phyloP scores from a whole-genome alignment of 2,113 vertebrate species.

The Etheostoma spectabile region DNA sequence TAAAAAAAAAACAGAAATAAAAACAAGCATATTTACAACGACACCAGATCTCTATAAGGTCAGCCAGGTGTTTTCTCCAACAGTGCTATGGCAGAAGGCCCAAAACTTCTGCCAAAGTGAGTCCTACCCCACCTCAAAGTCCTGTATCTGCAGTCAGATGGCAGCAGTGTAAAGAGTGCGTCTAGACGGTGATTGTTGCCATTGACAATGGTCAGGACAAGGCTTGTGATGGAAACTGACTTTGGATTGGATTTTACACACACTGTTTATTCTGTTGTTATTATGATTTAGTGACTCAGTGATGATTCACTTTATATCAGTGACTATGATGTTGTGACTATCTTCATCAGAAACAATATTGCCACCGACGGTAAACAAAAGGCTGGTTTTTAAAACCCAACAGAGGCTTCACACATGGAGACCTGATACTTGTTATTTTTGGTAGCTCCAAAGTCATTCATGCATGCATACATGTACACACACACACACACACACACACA shows the following conservation, averaged over 20 bases:
- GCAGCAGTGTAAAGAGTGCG: no score
- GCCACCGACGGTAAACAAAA: not conserved
- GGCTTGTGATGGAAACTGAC: no score
- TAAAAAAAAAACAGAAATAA: no score
- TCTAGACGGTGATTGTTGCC: no score
- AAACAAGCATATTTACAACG: no score
- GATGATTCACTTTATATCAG: not conserved
- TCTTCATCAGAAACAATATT: not conserved
- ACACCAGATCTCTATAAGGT: no score
- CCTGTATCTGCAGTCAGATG: no score
- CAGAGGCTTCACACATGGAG: not conserved
- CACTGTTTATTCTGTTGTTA: not conserved
- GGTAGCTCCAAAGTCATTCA: not conserved
- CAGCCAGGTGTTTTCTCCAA: no score
- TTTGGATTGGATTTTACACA: not conserved
- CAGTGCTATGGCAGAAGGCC: no score
- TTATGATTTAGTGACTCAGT: not conserved
- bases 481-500: not conserved
- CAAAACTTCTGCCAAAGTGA: no score
- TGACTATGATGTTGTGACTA: not conserved
- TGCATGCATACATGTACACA: not conserved
- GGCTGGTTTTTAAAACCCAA: not conserved
- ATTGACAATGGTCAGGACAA: no score
- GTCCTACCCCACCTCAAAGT: no score
- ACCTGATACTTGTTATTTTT: not conserved